Percentiles rank a stretch among this genome's conserved stretches.
These are phyloP conservation scores for Hippopotamus amphibius DNA, from an alignment of 2,113 vertebrate genomes.

Conservation along the genomic window DNA sequence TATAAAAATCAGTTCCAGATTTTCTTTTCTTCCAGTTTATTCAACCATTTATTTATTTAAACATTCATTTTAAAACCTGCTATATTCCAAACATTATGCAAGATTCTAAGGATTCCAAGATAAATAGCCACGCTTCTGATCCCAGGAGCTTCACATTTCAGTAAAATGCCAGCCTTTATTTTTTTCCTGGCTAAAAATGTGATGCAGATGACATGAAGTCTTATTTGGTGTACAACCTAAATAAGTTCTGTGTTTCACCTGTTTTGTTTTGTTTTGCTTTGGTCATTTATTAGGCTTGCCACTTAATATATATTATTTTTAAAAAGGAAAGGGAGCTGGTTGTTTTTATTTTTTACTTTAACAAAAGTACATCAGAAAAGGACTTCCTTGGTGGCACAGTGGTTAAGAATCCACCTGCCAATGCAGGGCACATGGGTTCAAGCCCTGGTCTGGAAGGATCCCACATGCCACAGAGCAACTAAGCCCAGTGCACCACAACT, in stretches of 20 bases:
- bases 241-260: background rate
- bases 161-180: background rate
- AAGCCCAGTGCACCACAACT: too few relatives aligned
- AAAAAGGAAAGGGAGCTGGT: background rate
- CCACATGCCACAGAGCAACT: too few relatives aligned
- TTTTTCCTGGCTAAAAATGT: background rate
- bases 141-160: slow-evolving; percentile 25
- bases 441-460: too few relatives aligned
- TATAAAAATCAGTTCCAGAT: background rate
- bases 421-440: too few relatives aligned
- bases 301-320: slow-evolving; percentile 17
- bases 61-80: background rate
- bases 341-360: slow-evolving; percentile 52
- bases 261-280: slow-evolving; percentile 22
- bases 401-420: too few relatives aligned
- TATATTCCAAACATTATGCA: background rate
- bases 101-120: background rate
- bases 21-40: background rate
- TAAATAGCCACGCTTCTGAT: background rate
- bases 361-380: background rate
- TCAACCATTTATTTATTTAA: slow-evolving; percentile 14
- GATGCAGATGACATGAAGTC: background rate
- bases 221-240: background rate
- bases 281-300: background rate
- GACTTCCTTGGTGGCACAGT: too few relatives aligned